Base-by-base conservation (phyloP, 1,140 invertebrate genomes). In the Hyphantria cunea region DNA sequence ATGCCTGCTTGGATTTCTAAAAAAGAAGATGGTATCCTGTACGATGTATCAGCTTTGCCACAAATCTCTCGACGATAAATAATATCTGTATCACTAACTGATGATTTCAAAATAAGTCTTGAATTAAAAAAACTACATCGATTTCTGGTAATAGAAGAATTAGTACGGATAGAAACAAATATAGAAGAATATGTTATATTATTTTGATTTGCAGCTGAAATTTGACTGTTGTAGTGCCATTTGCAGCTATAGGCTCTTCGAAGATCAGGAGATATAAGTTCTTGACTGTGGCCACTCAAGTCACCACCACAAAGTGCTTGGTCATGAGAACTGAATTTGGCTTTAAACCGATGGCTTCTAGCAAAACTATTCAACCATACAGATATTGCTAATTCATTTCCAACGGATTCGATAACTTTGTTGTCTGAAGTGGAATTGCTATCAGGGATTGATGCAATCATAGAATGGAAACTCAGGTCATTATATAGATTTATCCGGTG, bases 331-430 rank as follows among this genome's bases (percentile, higher is more conserved):
- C 73, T 88, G 76, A 92, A 95, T 58, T 76, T 90, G 0, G 93
- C 91, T 87, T 93, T 94, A 63, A 96, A 94, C n/a, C 95, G 94
- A 45, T 94, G 89, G 73, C 92, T 91, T 8, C 42, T 86, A 11
- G 65, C 69, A 10, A 76, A 66, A 33, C 73, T 60, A 37, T 84
- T 73, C 0, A 93, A 80, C 72, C 92, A 93, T 69, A 93, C 93
- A 55, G 90, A 89, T 9, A 97, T 78, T 10, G 87, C 76, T 93
- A 96, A 93, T 13, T 79, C 89, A 78, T 96, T 95, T 44, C 93
- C 90, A 7, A 92, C 92, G 1, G 95, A 95, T 70, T 94, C 91
- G 17, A 92, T 78, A 11, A 82, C 62, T 17, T 34, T 61, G 50
- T 54, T 81, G 11, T 58, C 63, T 0, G 70, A 56, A 0, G 70